Conservation (phyloP, 2,888 invertebrate species). For the Eilema caniola region DNA sequence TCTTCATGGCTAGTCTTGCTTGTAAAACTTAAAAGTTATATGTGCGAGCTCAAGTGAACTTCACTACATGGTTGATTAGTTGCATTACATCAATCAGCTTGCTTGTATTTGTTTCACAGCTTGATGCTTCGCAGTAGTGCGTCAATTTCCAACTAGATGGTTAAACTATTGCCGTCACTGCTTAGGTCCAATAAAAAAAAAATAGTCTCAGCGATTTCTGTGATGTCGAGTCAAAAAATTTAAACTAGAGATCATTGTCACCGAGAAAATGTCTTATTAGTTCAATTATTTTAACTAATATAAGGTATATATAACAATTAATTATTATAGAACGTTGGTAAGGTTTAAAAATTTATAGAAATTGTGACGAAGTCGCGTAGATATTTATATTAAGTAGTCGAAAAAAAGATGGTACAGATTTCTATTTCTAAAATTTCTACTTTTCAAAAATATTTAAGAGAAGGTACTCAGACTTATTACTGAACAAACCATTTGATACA, state of each 20-base stretch:
- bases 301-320: neutral
- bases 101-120: neutral
- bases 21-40: no score
- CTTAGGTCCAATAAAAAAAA: neutral
- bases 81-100: neutral
- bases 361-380: constrained; percentile 36
- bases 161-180: neutral
- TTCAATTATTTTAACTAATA: constrained; percentile 45
- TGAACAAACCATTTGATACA: neutral
- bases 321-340: neutral
- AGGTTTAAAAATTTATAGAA: constrained; percentile 13
- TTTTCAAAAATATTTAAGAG: neutral
- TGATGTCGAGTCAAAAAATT: neutral
- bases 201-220: neutral
- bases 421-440: constrained; percentile 5
- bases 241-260: constrained; percentile 27
- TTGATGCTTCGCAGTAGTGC: neutral
- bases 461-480: constrained; percentile 5
- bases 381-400: constrained; percentile 20
- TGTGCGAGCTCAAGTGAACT: neutral
- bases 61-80: neutral
- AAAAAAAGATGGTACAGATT: neutral
- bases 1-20: no score
- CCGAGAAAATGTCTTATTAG: constrained; percentile 53
- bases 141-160: neutral